A percentile compares a stretch with the other conserved stretches of the same genome.
These are phyloP conservation scores for Noctua janthina DNA, from an alignment of 2,888 invertebrate genomes.

Conservation along the genomic window DNA sequence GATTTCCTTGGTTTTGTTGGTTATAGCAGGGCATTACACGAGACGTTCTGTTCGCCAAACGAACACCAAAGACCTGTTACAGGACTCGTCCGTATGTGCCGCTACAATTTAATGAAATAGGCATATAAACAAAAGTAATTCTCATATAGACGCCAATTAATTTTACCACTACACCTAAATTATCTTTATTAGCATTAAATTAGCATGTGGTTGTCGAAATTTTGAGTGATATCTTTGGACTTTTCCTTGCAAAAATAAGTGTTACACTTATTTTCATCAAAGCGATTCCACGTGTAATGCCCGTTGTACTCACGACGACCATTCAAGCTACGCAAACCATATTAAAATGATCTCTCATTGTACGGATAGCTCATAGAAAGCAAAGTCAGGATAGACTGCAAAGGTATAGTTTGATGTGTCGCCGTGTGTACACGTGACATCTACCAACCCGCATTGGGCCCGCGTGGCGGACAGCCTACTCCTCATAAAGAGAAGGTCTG, in stretches of 20 bases:
- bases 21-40: no score
- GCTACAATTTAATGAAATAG: neutral
- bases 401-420: no score
- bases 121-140: slow-evolving; percentile 5
- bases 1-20: no score
- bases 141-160: slow-evolving; percentile 7
- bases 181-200: slow-evolving; percentile 9
- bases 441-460: neutral
- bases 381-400: no score
- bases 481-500: no score
- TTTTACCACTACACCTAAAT: slow-evolving; percentile 34
- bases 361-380: no score
- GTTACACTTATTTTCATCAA: neutral
- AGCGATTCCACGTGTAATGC: neutral
- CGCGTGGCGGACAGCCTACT: neutral
- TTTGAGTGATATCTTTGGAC: neutral
- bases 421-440: no score
- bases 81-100: slow-evolving; percentile 12
- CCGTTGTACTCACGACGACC: neutral
- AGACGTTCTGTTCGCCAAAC: neutral
- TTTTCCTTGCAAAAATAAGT: neutral
- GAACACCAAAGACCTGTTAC: neutral
- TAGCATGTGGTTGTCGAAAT: slow-evolving; percentile 11
- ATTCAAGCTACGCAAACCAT: no score
- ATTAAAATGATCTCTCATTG: no score